Conservation (phyloP, 2,113 vertebrate species). For the Petrocephalus microphthalmus region DNA sequence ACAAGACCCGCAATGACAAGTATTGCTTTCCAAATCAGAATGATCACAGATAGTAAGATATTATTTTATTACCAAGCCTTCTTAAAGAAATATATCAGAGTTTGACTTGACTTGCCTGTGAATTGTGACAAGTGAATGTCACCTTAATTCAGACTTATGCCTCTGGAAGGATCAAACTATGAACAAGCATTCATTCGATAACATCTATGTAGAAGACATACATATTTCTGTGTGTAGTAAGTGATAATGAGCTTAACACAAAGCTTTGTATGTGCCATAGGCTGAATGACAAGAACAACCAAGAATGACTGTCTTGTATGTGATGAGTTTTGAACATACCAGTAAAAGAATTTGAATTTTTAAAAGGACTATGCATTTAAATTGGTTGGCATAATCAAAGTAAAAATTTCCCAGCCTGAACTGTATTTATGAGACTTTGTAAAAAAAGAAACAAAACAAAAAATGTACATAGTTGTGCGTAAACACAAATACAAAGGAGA, state of each 20-base stretch:
- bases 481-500: conserved; percentile 43
- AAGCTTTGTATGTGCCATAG: conserved; percentile 66
- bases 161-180: conserved; percentile 36
- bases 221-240: conserved; percentile 37
- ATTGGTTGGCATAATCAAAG: conserved; percentile 55
- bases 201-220: conserved; percentile 37
- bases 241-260: conserved; percentile 50
- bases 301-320: conserved; percentile 49
- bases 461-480: conserved; percentile 49
- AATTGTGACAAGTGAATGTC: conserved; percentile 69
- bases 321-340: conserved; percentile 39
- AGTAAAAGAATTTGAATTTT: conserved; percentile 56
- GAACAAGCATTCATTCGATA: conserved; percentile 33
- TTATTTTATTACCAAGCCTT: conserved; percentile 69
- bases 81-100: conserved; percentile 50
- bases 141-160: conserved; percentile 60
- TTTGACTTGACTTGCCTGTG: conserved; percentile 53
- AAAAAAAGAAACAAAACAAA: conserved; percentile 50
- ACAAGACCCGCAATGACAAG: neutral
- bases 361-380: conserved; percentile 61
- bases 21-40: conserved; percentile 45
- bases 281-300: conserved; percentile 55
- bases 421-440: conserved; percentile 82
- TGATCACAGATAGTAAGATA: conserved; percentile 56
- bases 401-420: conserved; percentile 74